Base-by-base conservation (phyloP, 2,888 invertebrate species). In the Nematopogon swammerdamellus region DNA sequence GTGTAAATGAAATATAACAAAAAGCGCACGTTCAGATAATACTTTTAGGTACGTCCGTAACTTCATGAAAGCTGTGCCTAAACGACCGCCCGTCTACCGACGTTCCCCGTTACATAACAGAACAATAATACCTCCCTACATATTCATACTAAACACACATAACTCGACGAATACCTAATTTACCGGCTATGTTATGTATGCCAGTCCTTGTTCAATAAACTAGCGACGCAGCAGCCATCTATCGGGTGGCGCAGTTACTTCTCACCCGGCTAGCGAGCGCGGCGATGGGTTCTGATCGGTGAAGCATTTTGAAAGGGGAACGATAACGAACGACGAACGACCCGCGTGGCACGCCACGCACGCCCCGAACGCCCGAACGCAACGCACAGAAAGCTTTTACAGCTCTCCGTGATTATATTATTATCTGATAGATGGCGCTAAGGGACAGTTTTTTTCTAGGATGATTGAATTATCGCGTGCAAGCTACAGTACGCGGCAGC, bases 121-220 rank as follows among this genome's bases (percentile, higher is more conserved):
- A 75, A 76, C 75, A 75, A 74, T 74, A 70, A 73, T 74, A 68
- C 70, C 65, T 70, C 61, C 63, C 67, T 67, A 67, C 67, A 67
- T 19, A 16, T 50, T 46, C 8, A 17, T 25, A 50, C 36, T 36
- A 36, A 36, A 36, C 36, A 36, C 36, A 36, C 36, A 36, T 36
- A 36, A 36, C 36, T 36, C 14, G 11, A 10, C 36, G 36, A 36
- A 36, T 36, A 36, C 36, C 36, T 36, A 8, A 36, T 36, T 14
- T 36, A 36, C 11, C 36, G 36, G 3, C 36, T 36, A n/a, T n/a
- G 36, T 14, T 25, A 25, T 25, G 25, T 25, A 25, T 8, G 25
- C 25, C 72, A 74, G 75, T 70, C 73, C 29, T 50, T 52, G 53
- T 76, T 76, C 75, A 67, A 76, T 76, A 75, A 72, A 64, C 59